phyloP scores from a whole-genome alignment of 2,113 vertebrate species.

The Manacus vitellinus region DNA sequence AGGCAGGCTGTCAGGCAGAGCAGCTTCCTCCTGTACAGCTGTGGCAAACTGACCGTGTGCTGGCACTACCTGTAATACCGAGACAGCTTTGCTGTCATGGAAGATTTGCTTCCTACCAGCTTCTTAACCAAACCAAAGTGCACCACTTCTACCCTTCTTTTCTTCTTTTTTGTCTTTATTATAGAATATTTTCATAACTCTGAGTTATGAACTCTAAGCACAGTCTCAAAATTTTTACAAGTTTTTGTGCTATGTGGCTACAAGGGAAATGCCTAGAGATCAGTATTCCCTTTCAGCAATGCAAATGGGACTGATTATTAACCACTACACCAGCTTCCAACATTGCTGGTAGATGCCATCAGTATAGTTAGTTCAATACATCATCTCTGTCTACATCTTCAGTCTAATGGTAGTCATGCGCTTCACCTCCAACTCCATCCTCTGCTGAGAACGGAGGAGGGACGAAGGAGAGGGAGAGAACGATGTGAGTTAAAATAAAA shows the following conservation, averaged over 20 bases:
- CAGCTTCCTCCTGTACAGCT: not conserved
- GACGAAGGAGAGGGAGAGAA: not conserved
- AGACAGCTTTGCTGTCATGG: not conserved
- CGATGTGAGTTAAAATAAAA: conserved; percentile 1
- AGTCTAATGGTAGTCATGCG: not conserved
- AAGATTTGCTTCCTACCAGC: not conserved
- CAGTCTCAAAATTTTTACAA: not conserved
- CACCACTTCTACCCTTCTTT: rapidly evolving
- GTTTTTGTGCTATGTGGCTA: not conserved
- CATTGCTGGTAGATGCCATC: not conserved
- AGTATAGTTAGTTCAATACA: not conserved
- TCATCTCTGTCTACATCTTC: not conserved
- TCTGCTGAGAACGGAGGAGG: not conserved
- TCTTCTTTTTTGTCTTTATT: not conserved
- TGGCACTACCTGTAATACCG: not conserved
- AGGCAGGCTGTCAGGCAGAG: not conserved
- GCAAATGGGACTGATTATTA: not conserved
- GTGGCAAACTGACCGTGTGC: rapidly evolving
- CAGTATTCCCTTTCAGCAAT: not conserved
- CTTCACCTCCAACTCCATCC: not conserved
- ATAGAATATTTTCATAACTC: not conserved
- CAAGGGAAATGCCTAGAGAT: not conserved
- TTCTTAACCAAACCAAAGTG: not conserved
- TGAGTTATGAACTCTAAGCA: not conserved
- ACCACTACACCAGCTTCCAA: not conserved